Evolutionary conservation across 2,888 invertebrate genomes (phyloP).

Genomic region (Xanthorhoe designata): DNA sequence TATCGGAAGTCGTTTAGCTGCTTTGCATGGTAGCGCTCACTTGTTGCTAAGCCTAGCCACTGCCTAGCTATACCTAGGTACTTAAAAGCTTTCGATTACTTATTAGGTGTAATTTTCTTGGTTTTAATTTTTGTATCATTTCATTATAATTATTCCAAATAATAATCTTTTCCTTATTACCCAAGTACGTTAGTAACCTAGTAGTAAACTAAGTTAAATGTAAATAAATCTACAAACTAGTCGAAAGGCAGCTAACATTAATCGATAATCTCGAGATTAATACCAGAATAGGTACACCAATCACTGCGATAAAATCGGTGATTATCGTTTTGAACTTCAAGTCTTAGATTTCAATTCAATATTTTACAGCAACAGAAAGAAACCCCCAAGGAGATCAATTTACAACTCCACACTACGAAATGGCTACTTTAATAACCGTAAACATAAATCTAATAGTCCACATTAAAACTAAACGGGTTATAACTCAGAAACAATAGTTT

Average conservation of each 20-base stretch:
- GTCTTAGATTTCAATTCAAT: constrained; percentile 14
- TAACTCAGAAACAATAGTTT: constrained; percentile 32
- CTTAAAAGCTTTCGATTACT: background rate
- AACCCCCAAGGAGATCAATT: constrained; percentile 24
- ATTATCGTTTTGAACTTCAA: constrained; percentile 14
- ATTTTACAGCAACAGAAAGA: constrained; percentile 13
- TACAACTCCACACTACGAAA: constrained; percentile 25
- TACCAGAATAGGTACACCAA: constrained; percentile 12
- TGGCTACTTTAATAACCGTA: constrained; percentile 29
- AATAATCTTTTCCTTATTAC: too few species aligned
- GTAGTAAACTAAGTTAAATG: too few species aligned
- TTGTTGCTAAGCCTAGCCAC: constrained; percentile 8
- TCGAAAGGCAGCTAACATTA: background rate
- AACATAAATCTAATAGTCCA: constrained; percentile 26
- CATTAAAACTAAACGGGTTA: constrained; percentile 33
- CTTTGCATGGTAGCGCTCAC: constrained; percentile 10
- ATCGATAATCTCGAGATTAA: background rate
- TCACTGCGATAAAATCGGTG: constrained; percentile 17
- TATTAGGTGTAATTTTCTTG: background rate
- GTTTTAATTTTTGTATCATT: background rate
- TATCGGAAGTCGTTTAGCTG: constrained; percentile 61
- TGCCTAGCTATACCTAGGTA: too few species aligned
- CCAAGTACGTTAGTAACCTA: too few species aligned
- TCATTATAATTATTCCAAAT: too few species aligned
- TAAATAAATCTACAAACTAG: background rate